phyloP scores from a whole-genome alignment of 1,140 invertebrate species.

The Cyclina sinensis region DNA sequence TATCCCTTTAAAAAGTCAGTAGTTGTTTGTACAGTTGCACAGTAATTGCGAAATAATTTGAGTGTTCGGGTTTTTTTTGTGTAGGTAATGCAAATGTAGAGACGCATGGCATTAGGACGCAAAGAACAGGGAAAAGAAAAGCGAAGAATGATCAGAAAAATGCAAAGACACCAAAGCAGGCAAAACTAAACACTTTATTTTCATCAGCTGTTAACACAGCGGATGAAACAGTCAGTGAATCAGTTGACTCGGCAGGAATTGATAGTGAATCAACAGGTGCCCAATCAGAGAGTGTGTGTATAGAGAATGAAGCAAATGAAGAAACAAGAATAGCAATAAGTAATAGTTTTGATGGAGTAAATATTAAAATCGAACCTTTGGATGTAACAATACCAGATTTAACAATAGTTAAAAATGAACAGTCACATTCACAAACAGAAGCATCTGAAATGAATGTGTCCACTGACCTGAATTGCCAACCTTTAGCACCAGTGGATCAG shows the following conservation, averaged over 20 bases:
- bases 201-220: not conserved
- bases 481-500: not conserved
- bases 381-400: not conserved
- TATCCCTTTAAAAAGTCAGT: no score
- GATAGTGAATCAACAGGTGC: not conserved
- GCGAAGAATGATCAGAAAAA: not conserved
- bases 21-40: no score
- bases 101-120: not conserved
- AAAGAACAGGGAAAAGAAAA: not conserved
- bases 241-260: not conserved
- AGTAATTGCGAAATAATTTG: no score
- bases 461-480: not conserved
- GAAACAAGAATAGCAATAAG: not conserved
- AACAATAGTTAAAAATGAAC: slow-evolving; percentile 4
- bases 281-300: not conserved
- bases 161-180: not conserved
- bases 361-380: not conserved
- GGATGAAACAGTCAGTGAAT: not conserved
- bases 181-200: not conserved
- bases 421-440: not conserved
- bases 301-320: not conserved
- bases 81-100: not conserved
- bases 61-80: no score
- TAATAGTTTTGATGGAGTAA: not conserved
- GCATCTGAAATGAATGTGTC: not conserved